A percentile compares a stretch with the other conserved stretches of the same genome.
Conservation (phyloP, 2,888 invertebrate species). For the Glyphotaelius pellucidus region DNA sequence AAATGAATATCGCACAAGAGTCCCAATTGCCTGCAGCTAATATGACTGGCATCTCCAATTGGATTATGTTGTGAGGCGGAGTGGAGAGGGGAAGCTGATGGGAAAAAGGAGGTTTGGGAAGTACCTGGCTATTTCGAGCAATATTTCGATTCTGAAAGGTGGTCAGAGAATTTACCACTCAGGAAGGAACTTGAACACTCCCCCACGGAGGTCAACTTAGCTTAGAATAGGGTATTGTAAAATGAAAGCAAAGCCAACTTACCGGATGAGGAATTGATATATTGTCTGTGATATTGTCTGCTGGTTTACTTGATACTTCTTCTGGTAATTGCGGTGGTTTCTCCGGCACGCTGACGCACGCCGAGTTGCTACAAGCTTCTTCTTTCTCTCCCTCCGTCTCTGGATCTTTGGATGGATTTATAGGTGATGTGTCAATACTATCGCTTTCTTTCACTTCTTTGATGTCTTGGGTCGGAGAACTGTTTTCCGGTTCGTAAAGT, state of each 20-base stretch:
- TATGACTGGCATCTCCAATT: not conserved
- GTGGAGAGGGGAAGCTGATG: not conserved
- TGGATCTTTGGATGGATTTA: constrained; percentile 18
- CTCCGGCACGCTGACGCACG: not conserved
- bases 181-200: not conserved
- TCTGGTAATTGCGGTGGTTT: not conserved
- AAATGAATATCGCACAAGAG: not conserved
- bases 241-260: not conserved
- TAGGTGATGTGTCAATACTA: not conserved
- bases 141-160: not conserved
- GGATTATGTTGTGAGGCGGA: not conserved
- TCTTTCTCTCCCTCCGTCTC: not conserved
- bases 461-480: not conserved
- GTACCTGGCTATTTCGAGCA: not conserved
- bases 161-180: not conserved
- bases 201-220: not conserved
- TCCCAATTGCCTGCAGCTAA: too few species aligned
- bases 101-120: not conserved
- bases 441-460: constrained; percentile 17
- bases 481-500: constrained; percentile 41
- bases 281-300: not conserved
- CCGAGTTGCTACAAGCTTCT: not conserved
- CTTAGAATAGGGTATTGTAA: not conserved
- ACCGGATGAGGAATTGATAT: constrained; percentile 22
- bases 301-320: not conserved